Evolutionary conservation across 1,140 invertebrate species (phyloP).

Genomic region (Acromyrmex charruanus): DNA sequence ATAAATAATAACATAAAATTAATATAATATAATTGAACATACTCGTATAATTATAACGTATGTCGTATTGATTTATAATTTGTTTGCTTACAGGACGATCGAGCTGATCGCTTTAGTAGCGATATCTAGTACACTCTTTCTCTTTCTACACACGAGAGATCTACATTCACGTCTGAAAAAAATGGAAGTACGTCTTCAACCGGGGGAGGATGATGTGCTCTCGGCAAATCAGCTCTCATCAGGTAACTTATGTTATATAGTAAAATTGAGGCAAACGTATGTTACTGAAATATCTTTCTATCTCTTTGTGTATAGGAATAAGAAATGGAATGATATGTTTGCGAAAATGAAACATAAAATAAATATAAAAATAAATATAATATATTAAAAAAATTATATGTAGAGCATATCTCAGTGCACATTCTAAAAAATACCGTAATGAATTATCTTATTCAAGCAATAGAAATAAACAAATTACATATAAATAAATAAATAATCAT

Average conservation of each 20-base stretch:
- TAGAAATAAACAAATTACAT: background rate
- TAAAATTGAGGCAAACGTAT: background rate
- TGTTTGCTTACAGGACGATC: slow-evolving; percentile 87
- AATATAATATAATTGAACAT: background rate
- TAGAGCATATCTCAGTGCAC: background rate
- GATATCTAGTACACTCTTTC: slow-evolving; percentile 92
- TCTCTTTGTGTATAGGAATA: background rate
- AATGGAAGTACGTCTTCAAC: slow-evolving; percentile 92
- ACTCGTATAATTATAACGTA: background rate
- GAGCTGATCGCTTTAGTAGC: slow-evolving; percentile 93
- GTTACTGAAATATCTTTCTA: background rate
- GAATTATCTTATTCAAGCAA: background rate
- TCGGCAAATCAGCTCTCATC: slow-evolving; percentile 90
- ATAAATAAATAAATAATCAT: background rate
- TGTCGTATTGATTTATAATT: background rate
- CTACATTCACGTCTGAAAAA: slow-evolving; percentile 91
- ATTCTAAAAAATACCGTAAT: background rate
- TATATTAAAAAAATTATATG: background rate
- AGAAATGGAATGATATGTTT: background rate
- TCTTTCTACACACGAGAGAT: slow-evolving; percentile 93
- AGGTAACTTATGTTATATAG: slow-evolving; percentile 86
- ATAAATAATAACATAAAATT: background rate
- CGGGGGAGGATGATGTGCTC: slow-evolving; percentile 89
- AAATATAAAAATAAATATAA: background rate
- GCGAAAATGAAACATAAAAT: background rate